These are phyloP conservation scores for Cariama cristata DNA, from an alignment of 2,113 vertebrate genomes.

Conservation along the genomic window DNA sequence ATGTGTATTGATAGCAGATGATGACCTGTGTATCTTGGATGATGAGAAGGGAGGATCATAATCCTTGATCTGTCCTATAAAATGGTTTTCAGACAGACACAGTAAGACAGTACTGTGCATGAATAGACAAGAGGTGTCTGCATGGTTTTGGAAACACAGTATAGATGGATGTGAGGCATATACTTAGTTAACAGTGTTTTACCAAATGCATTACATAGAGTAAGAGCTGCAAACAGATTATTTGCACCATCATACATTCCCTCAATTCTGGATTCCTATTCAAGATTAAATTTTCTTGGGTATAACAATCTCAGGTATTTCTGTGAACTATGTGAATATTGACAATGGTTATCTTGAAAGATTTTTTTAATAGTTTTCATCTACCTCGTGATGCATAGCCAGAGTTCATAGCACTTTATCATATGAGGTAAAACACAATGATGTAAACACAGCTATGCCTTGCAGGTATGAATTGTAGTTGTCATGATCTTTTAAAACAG, in stretches of 20 bases:
- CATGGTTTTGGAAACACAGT: neutral
- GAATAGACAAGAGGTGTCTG: neutral
- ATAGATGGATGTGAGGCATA: neutral
- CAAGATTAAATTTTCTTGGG: neutral
- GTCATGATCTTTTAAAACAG: neutral
- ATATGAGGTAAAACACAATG: neutral
- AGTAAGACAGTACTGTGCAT: neutral
- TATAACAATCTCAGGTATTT: neutral
- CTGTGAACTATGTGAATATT: neutral
- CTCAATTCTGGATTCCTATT: neutral
- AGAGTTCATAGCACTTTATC: neutral
- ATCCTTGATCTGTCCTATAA: neutral
- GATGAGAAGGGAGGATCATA: neutral
- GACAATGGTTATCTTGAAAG: neutral
- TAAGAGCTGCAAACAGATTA: neutral
- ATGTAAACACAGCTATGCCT: neutral
- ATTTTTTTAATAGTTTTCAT: neutral
- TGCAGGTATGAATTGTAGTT: neutral
- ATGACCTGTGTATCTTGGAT: neutral
- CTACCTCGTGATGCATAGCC: neutral
- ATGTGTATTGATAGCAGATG: neutral
- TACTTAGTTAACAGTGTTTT: neutral
- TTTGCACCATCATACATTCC: neutral
- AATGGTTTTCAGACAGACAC: neutral
- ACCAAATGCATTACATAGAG: neutral